phyloP scores from a whole-genome alignment of 2,888 invertebrate species.

The Pseudoips prasinana region DNA sequence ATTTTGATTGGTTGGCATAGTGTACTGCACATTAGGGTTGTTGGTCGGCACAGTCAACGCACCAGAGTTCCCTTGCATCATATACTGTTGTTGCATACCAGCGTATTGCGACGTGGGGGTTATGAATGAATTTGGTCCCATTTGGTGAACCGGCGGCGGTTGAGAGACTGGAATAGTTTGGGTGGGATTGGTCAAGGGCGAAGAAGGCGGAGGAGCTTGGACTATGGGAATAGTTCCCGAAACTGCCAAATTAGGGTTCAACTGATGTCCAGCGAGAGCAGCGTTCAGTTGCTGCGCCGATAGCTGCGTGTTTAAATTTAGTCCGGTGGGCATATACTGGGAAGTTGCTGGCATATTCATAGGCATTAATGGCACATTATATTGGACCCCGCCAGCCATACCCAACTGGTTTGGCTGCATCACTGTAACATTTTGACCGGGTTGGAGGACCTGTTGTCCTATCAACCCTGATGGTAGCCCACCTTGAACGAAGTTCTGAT shows the following conservation, averaged over 20 bases:
- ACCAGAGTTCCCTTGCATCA: conserved; percentile 62
- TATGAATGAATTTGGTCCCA: conserved; percentile 59
- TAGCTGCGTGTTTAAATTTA: conserved; percentile 68
- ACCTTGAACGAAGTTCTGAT: conserved; percentile 61
- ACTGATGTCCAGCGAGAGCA: conserved; percentile 64
- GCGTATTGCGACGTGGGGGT: conserved; percentile 67
- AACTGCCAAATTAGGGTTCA: conserved; percentile 60
- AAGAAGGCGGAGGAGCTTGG: conserved; percentile 59
- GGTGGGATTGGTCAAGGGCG: conserved; percentile 50
- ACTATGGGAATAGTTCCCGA: conserved; percentile 70
- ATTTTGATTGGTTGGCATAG: conserved; percentile 50
- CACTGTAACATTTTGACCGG: conserved; percentile 71
- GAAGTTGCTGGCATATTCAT: conserved; percentile 69
- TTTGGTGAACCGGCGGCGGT: conserved; percentile 57
- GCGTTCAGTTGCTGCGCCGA: conserved; percentile 73
- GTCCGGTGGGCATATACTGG: conserved; percentile 66
- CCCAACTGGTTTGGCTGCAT: conserved; percentile 74
- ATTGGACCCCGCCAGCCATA: conserved; percentile 68
- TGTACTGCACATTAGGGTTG: conserved; percentile 63
- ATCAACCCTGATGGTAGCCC: conserved; percentile 57
- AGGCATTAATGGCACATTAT: conserved; percentile 69
- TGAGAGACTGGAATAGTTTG: conserved; percentile 56
- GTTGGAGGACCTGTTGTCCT: conserved; percentile 64
- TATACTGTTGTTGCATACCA: conserved; percentile 62
- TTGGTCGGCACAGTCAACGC: conserved; percentile 52